Evolutionary conservation across 1,140 invertebrate species (phyloP).

Genomic region (Probaryconus sp.): DNA sequence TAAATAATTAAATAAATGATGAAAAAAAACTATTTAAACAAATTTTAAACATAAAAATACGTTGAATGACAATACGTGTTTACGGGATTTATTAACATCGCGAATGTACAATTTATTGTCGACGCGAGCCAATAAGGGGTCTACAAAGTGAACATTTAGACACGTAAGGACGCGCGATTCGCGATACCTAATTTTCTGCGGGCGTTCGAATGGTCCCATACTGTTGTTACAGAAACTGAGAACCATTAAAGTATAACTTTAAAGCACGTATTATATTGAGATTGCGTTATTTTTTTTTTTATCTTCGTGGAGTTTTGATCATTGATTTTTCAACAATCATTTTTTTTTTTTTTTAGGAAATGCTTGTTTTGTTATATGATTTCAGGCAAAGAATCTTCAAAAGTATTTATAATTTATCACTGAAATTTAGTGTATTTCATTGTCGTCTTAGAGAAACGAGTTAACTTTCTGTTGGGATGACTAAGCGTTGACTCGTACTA

Average conservation of each 20-base stretch:
- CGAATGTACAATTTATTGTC: conserved; percentile 56
- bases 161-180: conserved; percentile 48
- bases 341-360: too few species aligned
- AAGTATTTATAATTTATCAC: too few species aligned
- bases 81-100: conserved; percentile 63
- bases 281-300: background rate
- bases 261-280: conserved; percentile 15
- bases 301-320: conserved; percentile 23
- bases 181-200: conserved; percentile 49
- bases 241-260: conserved; percentile 33
- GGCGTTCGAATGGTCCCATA: conserved; percentile 27
- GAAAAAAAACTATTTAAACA: conserved; percentile 20
- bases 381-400: too few species aligned
- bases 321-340: too few species aligned
- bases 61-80: conserved; percentile 78
- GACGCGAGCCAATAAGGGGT: conserved; percentile 50
- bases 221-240: conserved; percentile 1
- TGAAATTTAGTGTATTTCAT: too few species aligned
- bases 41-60: conserved; percentile 65
- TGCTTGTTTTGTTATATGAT: too few species aligned
- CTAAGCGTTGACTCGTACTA: too few species aligned
- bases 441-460: too few species aligned
- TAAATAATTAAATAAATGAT: conserved; percentile 41
- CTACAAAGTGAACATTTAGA: conserved; percentile 51
- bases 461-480: too few species aligned